Evolutionary conservation across 2,888 invertebrate species (phyloP).

Genomic region (Brenthis daphne): DNA sequence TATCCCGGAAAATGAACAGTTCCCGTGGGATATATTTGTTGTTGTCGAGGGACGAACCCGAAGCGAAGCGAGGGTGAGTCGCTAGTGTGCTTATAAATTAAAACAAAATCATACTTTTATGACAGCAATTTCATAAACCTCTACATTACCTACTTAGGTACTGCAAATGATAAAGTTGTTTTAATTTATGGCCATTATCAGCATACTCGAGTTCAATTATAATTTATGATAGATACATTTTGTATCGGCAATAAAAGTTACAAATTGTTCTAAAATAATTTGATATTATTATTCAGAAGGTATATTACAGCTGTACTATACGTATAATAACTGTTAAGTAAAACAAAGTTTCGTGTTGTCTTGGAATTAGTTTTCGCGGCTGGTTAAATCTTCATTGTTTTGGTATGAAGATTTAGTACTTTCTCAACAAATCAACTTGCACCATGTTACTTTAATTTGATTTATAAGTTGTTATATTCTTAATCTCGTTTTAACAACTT

Average conservation of each 20-base stretch:
- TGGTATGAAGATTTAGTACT: conserved; percentile 49
- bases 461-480: conserved; percentile 25
- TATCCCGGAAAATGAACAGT: too few species aligned
- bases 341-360: conserved; percentile 43
- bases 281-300: neutral
- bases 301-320: neutral
- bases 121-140: neutral
- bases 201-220: conserved; percentile 5
- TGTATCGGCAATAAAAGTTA: conserved; percentile 11
- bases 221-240: conserved; percentile 17
- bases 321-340: conserved; percentile 27
- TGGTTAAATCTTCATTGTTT: conserved; percentile 49
- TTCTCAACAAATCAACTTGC: conserved; percentile 41
- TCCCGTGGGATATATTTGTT: too few species aligned
- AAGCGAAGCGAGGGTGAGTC: too few species aligned
- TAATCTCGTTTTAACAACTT: neutral
- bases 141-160: neutral
- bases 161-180: neutral
- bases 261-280: conserved; percentile 8
- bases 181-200: neutral
- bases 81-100: too few species aligned
- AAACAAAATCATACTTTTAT: too few species aligned
- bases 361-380: conserved; percentile 51
- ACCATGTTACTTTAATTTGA: conserved; percentile 36
- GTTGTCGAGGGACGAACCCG: too few species aligned